phyloP scores from a whole-genome alignment of 2,113 vertebrate genomes.

The Ardeotis arabs region DNA sequence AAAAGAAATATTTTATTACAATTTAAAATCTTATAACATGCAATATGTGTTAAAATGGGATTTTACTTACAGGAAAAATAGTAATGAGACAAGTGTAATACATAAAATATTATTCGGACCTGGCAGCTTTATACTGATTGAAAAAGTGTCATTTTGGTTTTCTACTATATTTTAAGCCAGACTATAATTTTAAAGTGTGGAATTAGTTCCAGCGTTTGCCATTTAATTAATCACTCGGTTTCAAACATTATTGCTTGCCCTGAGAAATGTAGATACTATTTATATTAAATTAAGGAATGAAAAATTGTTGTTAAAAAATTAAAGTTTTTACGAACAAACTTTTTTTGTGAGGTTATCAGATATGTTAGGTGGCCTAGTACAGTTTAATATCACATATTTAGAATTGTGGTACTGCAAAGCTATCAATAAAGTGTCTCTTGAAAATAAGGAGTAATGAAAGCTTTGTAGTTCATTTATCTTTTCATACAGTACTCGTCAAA shows the following conservation, averaged over 20 bases:
- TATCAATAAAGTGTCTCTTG: not conserved
- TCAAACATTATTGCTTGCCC: not conserved
- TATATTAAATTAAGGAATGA: not conserved
- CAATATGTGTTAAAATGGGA: slow-evolving; percentile 44
- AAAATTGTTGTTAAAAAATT: not conserved
- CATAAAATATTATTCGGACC: not conserved
- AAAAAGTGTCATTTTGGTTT: slow-evolving; percentile 28
- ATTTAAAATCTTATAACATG: slow-evolving; percentile 48
- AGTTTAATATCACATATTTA: not conserved
- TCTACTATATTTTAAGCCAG: slow-evolving; percentile 5
- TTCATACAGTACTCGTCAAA: not conserved
- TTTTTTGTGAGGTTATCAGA: not conserved
- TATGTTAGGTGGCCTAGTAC: not conserved
- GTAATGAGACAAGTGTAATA: slow-evolving; percentile 30
- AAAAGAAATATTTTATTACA: slow-evolving; percentile 55
- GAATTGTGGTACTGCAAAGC: not conserved
- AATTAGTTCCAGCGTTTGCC: slow-evolving; percentile 7
- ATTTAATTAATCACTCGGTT: slow-evolving; percentile 32
- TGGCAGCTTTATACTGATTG: slow-evolving; percentile 1
- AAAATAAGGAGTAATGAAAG: not conserved
- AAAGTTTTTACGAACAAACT: too few relatives aligned
- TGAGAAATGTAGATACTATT: not conserved
- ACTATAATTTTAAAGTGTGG: not conserved
- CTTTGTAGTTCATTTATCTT: not conserved
- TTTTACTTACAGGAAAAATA: slow-evolving; percentile 22